Evolutionary conservation across 2,888 invertebrate genomes (phyloP).

Genomic region (Boloria euphrosyne): DNA sequence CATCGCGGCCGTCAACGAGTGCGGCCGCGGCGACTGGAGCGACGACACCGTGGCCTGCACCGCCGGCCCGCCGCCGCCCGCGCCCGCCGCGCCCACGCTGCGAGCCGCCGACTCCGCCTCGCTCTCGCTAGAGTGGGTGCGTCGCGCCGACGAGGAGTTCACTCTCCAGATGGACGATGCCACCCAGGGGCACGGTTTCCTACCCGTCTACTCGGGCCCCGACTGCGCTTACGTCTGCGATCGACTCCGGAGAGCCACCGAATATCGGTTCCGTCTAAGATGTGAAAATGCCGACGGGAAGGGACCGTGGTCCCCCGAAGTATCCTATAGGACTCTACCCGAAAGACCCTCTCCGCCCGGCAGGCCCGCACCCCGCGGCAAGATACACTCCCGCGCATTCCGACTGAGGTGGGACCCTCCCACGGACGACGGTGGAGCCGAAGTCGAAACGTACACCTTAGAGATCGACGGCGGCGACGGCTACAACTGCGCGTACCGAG

Average conservation of each 20-base stretch:
- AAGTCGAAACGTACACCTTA: slow-evolving; percentile 85
- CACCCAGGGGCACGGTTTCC: slow-evolving; percentile 88
- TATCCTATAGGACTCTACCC: slow-evolving; percentile 89
- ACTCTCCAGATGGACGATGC: slow-evolving; percentile 90
- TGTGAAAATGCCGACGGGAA: slow-evolving; percentile 92
- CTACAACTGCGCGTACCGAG: slow-evolving; percentile 88
- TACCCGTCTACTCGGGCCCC: slow-evolving; percentile 90
- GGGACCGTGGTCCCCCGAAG: slow-evolving; percentile 91
- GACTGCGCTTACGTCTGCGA: slow-evolving; percentile 86
- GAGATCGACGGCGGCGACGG: slow-evolving; percentile 88
- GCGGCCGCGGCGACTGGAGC: slow-evolving; percentile 89
- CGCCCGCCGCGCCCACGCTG: slow-evolving; percentile 89
- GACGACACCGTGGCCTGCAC: slow-evolving; percentile 87
- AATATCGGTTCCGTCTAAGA: slow-evolving; percentile 91
- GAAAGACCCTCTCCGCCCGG: slow-evolving; percentile 90
- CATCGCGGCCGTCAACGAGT: slow-evolving; percentile 90
- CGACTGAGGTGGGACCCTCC: slow-evolving; percentile 93
- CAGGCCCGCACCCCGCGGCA: slow-evolving; percentile 90
- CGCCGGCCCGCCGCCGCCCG: slow-evolving; percentile 89
- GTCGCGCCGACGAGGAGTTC: slow-evolving; percentile 90
- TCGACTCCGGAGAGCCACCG: slow-evolving; percentile 87
- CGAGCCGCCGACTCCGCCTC: slow-evolving; percentile 84
- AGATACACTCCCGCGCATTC: slow-evolving; percentile 90
- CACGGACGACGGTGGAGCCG: slow-evolving; percentile 87
- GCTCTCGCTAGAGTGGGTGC: slow-evolving; percentile 88